These are phyloP conservation scores for Phortica variegata DNA, from an alignment of 1,140 invertebrate species.

Conservation along the genomic window DNA sequence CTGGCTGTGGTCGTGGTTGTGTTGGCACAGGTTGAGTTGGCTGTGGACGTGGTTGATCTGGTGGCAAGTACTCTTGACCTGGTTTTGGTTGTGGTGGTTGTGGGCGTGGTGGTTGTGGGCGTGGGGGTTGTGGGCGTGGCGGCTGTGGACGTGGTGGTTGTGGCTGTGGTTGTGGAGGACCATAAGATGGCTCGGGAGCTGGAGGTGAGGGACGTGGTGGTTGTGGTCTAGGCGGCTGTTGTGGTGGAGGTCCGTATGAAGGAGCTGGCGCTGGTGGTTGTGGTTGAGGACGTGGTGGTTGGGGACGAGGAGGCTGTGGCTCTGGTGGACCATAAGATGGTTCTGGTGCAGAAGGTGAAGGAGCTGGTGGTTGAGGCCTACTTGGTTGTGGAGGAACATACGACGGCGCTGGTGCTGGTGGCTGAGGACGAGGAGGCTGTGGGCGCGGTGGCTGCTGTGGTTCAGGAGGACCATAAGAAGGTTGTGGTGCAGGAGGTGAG, in stretches of 20 bases:
- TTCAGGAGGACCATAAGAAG: slow-evolving; percentile 1
- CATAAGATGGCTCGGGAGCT: neutral
- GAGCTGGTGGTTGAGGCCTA: slow-evolving; percentile 12
- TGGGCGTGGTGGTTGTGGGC: no score
- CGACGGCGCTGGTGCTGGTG: neutral
- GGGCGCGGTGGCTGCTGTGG: neutral
- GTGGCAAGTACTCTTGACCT: neutral
- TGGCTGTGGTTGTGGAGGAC: neutral
- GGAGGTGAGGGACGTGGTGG: neutral
- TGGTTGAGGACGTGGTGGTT: no score
- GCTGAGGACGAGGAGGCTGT: slow-evolving; percentile 1
- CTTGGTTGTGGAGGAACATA: neutral
- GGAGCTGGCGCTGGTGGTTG: neutral
- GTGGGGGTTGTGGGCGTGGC: slow-evolving; percentile 4
- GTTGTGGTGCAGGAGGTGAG: neutral
- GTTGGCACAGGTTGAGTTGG: neutral
- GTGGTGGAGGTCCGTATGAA: neutral
- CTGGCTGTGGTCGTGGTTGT: slow-evolving; percentile 1
- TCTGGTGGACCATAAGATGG: neutral
- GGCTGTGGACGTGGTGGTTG: slow-evolving; percentile 1
- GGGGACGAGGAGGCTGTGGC: neutral
- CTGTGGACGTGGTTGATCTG: slow-evolving; percentile 2
- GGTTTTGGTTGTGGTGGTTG: neutral
- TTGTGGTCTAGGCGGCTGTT: slow-evolving; percentile 5
- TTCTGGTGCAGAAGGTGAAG: slow-evolving; percentile 7